Percentiles rank a stretch among this genome's conserved stretches.
Evolutionary conservation across 2,113 vertebrate genomes (phyloP).

Genomic region (Diphyllodes magnificus): DNA sequence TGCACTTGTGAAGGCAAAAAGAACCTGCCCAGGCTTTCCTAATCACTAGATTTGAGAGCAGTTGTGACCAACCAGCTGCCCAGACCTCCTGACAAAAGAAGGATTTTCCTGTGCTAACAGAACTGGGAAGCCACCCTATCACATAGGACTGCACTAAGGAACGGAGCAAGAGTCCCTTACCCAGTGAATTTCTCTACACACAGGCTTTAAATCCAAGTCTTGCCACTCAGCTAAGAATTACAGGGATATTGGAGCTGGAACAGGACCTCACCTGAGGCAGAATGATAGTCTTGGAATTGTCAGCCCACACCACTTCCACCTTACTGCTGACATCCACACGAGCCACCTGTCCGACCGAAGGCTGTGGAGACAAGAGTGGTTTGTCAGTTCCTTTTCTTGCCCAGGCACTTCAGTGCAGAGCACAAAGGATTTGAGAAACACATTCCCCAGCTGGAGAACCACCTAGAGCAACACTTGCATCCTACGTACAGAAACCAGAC

Average conservation of each 20-base stretch:
- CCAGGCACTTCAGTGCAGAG: background rate
- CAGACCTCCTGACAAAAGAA: background rate
- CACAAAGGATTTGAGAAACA: background rate
- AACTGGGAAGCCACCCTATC: background rate
- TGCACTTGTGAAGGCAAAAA: background rate
- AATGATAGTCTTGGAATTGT: slow-evolving; percentile 92
- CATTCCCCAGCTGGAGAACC: background rate
- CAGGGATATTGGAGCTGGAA: background rate
- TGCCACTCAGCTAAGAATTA: background rate
- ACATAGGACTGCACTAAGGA: background rate
- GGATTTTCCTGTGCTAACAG: background rate
- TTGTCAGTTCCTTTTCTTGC: background rate
- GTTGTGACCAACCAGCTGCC: background rate
- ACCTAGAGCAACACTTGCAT: background rate
- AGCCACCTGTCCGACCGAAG: slow-evolving; percentile 91
- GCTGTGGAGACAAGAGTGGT: slow-evolving; percentile 69
- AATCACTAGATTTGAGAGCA: background rate
- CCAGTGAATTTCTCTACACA: background rate
- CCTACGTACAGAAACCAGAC: background rate
- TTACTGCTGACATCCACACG: slow-evolving; percentile 96
- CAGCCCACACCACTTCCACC: slow-evolving; percentile 97
- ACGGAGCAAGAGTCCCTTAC: background rate
- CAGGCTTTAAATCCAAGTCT: background rate
- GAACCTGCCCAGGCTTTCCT: background rate
- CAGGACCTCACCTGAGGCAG: slow-evolving; percentile 86